Conservation (phyloP, 2,113 vertebrate genomes). For the Quiscalus mexicanus region DNA sequence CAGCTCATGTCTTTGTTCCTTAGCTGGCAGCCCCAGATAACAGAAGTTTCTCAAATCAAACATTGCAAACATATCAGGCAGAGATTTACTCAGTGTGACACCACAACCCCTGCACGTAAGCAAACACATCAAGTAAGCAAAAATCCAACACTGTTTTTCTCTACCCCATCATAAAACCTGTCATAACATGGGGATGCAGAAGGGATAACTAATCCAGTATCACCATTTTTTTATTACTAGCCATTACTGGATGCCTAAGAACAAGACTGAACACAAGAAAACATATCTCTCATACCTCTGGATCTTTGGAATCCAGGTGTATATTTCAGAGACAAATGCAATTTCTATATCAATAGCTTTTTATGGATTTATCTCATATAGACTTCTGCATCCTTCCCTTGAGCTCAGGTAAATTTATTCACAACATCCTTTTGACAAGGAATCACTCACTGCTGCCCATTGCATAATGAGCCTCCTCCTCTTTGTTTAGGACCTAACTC, state of each 20-base stretch:
- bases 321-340: background rate
- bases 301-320: background rate
- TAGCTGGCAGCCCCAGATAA: background rate
- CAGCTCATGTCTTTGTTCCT: background rate
- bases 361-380: background rate
- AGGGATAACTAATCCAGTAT: background rate
- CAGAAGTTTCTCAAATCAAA: background rate
- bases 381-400: background rate
- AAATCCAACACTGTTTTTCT: background rate
- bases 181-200: background rate
- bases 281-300: background rate
- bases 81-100: background rate
- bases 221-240: background rate
- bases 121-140: background rate
- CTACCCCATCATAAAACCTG: background rate
- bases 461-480: background rate
- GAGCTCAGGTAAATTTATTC: background rate
- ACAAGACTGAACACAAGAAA: background rate
- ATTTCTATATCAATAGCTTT: background rate
- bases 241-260: background rate
- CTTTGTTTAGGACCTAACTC: background rate
- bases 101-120: accelerated
- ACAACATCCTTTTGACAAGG: background rate
- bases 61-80: background rate
- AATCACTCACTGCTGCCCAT: background rate